These are phyloP conservation scores for Phlogophora meticulosa DNA, from an alignment of 2,888 invertebrate species.

Conservation along the genomic window DNA sequence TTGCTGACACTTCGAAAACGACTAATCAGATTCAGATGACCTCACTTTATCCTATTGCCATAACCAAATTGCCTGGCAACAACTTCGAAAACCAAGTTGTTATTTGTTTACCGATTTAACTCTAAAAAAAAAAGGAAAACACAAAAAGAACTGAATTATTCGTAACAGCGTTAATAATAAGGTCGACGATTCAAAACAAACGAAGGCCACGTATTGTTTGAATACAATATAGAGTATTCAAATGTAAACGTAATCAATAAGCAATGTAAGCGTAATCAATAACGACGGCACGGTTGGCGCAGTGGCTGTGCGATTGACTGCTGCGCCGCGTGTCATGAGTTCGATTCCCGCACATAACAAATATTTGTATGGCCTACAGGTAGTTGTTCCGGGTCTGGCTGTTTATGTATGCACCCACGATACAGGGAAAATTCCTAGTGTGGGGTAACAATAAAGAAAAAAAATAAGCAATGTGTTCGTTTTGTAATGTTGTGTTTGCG, in stretches of 20 bases:
- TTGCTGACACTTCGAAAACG: background rate
- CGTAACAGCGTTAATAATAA: constrained; percentile 8
- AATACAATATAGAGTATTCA: constrained; percentile 51
- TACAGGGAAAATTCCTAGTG: too few relatives aligned
- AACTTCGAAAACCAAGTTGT: constrained; percentile 1
- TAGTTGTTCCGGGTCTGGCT: too few relatives aligned
- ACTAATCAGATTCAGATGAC: background rate
- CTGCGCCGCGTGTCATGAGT: too few relatives aligned
- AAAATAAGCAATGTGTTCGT: constrained; percentile 11
- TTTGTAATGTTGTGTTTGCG: constrained; percentile 33
- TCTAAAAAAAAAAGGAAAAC: constrained; percentile 10
- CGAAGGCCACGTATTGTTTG: constrained; percentile 44
- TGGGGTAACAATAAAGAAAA: too few relatives aligned
- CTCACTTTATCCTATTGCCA: constrained; percentile 5
- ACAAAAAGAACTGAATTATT: constrained; percentile 22
- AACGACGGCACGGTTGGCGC: constrained; percentile 18
- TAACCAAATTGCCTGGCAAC: background rate
- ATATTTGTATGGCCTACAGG: too few relatives aligned
- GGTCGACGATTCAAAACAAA: constrained; percentile 48
- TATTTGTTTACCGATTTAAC: constrained; percentile 21
- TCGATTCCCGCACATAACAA: too few relatives aligned
- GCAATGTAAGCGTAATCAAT: background rate
- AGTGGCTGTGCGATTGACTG: too few relatives aligned
- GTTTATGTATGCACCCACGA: too few relatives aligned
- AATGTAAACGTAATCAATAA: constrained; percentile 39